A percentile compares a stretch with the other conserved stretches of the same genome.
Conservation (phyloP, 2,888 invertebrate species). For the Amiota minor region DNA sequence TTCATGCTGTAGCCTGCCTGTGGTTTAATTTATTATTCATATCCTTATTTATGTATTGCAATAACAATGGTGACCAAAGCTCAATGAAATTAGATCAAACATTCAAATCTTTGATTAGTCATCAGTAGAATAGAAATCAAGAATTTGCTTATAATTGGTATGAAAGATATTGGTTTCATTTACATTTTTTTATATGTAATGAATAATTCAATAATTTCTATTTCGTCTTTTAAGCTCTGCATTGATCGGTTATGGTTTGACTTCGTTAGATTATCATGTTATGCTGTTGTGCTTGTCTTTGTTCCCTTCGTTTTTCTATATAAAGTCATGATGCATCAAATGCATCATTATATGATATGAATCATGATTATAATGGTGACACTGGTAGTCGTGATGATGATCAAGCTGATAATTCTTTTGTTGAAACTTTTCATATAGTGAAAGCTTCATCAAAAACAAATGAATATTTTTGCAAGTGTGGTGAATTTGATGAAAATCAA, state of each 20-base stretch:
- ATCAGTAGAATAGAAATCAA: conserved; percentile 84
- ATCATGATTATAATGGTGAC: no score
- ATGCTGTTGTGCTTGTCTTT: conserved; percentile 85
- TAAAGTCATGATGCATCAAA: no score
- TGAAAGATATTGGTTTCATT: conserved; percentile 36
- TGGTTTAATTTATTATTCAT: conserved; percentile 94
- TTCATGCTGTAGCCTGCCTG: conserved; percentile 93
- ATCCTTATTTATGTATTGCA: conserved; percentile 93
- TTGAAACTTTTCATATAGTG: no score
- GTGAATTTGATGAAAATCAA: background rate
- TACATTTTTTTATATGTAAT: background rate
- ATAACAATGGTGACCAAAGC: conserved; percentile 94
- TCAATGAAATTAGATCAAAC: conserved; percentile 89
- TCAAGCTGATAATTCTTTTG: no score
- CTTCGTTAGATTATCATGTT: conserved; percentile 86
- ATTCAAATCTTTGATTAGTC: conserved; percentile 83
- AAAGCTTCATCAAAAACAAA: conserved; percentile 16
- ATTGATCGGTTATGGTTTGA: conserved; percentile 95
- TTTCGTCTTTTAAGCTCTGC: conserved; percentile 77
- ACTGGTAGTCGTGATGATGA: no score
- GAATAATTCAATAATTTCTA: no score
- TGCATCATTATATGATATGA: no score
- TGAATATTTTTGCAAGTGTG: no score
- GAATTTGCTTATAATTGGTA: conserved; percentile 83
- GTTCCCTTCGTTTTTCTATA: conserved; percentile 92